Base-by-base conservation (phyloP, 1,140 invertebrate species). In the Thaumatotibia leucotreta region DNA sequence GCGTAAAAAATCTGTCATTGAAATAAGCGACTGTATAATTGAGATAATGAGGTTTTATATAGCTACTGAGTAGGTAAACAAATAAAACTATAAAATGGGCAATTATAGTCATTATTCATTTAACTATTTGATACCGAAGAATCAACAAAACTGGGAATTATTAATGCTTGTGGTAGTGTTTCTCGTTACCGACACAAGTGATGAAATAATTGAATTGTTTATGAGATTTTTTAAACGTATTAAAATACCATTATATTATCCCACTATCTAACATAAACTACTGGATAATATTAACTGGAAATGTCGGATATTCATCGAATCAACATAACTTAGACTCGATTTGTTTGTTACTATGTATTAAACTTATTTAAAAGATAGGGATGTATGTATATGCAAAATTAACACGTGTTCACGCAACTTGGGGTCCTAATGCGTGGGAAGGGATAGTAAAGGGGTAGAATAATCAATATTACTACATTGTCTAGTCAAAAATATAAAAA, bases 391-490 rank as follows among this genome's bases (percentile, higher is more conserved):
- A 6, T 27, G 33, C 33, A 39, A 10, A 39, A 27, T 11, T 24
- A 24, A 27, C 50, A 58, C 52, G 24, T 58, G 52, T 58, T 29
- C 52, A 54, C 11, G 52, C 23, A 27, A 31, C 23, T 58, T 27
- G 52, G 52, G 52, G 52, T 58, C 14, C 11, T 58, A 58, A 31
- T 27, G 52, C 14, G 39, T 17, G 39, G 17, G 14, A 69, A 67
- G 32, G 23, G 29, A 62, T 35, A 50, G 50, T 66, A 67, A 65
- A 73, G 72, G 70, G 75, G 73, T 68, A 71, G 65, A 68, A 70
- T 75, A 77, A 77, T 75, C 73, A 71, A 77, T 75, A 75, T 45
- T 64, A 50, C 50, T 52, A 29, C 24, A 3, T n/a, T 49, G 23
- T 24, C 52, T 29, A 27, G 52, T 14, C 24, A 58, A n/a, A 54